Conservation (phyloP, 1,140 invertebrate genomes). For the Saccostrea echinata region DNA sequence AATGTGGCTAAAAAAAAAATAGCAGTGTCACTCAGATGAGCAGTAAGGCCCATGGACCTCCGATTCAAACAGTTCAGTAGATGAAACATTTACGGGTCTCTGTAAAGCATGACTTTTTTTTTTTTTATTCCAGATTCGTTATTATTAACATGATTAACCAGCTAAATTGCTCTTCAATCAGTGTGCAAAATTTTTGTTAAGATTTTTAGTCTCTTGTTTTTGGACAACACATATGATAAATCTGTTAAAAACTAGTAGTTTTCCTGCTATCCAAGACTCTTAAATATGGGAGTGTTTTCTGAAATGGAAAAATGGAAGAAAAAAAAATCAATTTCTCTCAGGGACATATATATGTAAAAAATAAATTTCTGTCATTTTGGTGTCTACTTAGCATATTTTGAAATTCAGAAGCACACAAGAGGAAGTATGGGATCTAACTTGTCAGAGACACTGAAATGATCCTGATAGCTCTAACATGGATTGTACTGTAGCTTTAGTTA, state of each 20-base stretch:
- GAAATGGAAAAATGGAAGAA: neutral
- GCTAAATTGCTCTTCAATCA: neutral
- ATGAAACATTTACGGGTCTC: too few relatives aligned
- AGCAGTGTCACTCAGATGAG: too few relatives aligned
- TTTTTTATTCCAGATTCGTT: too few relatives aligned
- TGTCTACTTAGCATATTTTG: conserved; percentile 32
- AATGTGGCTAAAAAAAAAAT: too few relatives aligned
- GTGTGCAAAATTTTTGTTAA: neutral
- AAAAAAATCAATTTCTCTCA: neutral
- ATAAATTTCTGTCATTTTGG: conserved; percentile 7
- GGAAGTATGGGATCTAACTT: neutral
- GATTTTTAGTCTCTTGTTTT: too few relatives aligned
- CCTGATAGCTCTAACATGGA: neutral
- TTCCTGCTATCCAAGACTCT: too few relatives aligned
- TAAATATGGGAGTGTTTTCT: neutral
- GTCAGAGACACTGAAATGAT: neutral
- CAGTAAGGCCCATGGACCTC: too few relatives aligned
- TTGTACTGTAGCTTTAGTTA: neutral
- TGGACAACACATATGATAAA: too few relatives aligned
- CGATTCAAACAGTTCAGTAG: too few relatives aligned
- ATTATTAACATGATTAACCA: too few relatives aligned
- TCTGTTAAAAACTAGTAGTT: too few relatives aligned
- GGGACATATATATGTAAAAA: neutral
- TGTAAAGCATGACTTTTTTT: too few relatives aligned
- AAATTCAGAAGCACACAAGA: neutral